These are phyloP conservation scores for Protobothrops flavoviridis DNA, from an alignment of 2,113 vertebrate species.

Conservation along the genomic window DNA sequence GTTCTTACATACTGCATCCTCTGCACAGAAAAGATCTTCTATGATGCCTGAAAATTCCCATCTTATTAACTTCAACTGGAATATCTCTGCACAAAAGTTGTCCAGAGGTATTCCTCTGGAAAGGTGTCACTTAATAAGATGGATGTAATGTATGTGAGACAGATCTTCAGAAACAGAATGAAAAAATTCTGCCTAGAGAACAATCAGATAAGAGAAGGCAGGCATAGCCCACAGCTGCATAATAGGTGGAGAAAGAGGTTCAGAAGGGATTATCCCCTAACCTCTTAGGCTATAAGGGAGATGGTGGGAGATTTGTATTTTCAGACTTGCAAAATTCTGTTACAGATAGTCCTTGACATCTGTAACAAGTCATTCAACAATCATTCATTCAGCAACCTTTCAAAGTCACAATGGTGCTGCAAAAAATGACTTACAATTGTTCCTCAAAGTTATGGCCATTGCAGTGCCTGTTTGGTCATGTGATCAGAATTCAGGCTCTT, in stretches of 20 bases:
- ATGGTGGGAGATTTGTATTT: background rate
- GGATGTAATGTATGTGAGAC: background rate
- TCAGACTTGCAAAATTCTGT: background rate
- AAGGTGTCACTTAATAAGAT: background rate
- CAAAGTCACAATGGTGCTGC: background rate
- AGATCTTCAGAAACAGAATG: background rate
- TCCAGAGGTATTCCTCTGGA: background rate
- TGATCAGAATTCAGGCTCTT: background rate
- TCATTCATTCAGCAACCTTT: background rate
- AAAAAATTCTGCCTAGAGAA: background rate
- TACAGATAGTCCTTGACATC: background rate
- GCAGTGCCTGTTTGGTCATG: background rate
- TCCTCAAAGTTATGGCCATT: background rate
- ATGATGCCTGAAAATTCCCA: background rate
- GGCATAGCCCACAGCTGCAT: background rate
- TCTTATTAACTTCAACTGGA: background rate
- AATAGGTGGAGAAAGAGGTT: background rate
- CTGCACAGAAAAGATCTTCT: background rate
- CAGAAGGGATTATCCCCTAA: background rate
- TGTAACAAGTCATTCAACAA: background rate
- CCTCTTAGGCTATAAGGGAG: background rate
- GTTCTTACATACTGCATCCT: background rate
- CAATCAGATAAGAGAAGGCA: background rate
- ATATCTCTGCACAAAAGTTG: background rate
- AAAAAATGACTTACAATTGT: background rate